Evolutionary conservation across 2,797 vertebrate genomes (phyloP), one percentile per base, ranked within the genome.

Genomic region (Fratercula arctica): DNA sequence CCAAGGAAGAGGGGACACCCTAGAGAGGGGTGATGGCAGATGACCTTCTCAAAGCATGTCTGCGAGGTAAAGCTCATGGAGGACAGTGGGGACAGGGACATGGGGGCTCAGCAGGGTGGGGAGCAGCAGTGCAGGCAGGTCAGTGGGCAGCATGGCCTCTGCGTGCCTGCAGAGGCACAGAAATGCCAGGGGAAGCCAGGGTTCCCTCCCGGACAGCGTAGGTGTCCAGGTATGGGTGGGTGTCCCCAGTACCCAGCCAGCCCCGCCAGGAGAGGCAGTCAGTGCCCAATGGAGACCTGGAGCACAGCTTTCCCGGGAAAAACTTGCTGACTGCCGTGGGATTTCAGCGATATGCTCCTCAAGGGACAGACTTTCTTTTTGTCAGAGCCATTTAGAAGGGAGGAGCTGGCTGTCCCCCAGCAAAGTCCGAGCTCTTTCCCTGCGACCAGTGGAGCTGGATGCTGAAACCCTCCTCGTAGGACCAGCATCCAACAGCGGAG

Each of bases 111-210:
- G 51, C 24, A 70, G 39, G 14, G 7, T 3, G 1, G n/a, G 59
- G 23, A 80, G 75, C 67, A 87, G 57, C 26, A 45, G 61, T 16
- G 4, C n/a, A 84, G 70, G 61, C 0, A 5, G 17, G 37, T 39
- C 45, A 89, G 31, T 1, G 20, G 13, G 35, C 33, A 43, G 68
- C 7, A 39, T 1, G 12, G 26, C 50, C 33, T 57, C 41, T 1
- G 0, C 0, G 9, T 51, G 29, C 10, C 60, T 24, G 3, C 35
- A 80, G 33, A 61, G 41, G 61, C 63, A 76, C 63, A 48, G 20
- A 67, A 74, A 37, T 0, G 1, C 28, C 4, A 13, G 0, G 3
- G 11, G 21, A 16, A 17, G 24, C 0, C 3, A 16, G 24, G 3
- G 3, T 8, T 5, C 9, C 24, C 28, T 43, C 56, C 37, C 0